Evolutionary conservation across 2,797 vertebrate species (phyloP).

Genomic region (Pangasius sanitwongsei): DNA sequence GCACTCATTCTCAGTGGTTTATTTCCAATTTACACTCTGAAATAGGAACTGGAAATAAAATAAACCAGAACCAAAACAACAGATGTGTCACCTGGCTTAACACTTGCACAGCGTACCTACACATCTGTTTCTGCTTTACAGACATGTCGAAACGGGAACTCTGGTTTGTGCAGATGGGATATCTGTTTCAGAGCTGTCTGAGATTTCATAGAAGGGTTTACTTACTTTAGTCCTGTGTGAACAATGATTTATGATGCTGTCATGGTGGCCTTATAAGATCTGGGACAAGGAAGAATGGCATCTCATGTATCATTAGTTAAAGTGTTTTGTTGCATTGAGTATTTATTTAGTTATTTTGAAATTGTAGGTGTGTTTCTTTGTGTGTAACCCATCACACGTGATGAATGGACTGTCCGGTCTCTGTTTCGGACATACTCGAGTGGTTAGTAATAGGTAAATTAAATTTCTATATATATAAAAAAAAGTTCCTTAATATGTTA

Average conservation of each 20-base stretch:
- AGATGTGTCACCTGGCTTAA: constrained; percentile 1
- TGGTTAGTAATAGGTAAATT: background rate
- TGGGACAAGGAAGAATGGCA: background rate
- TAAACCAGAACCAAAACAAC: background rate
- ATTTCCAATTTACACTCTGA: background rate
- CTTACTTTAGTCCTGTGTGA: background rate
- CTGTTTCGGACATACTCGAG: background rate
- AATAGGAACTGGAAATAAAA: background rate
- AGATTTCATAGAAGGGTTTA: constrained; percentile 10
- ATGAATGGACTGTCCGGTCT: background rate
- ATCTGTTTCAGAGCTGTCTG: constrained; percentile 7
- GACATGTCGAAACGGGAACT: background rate
- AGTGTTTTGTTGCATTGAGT: background rate
- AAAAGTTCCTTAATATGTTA: background rate
- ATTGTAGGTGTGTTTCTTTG: background rate
- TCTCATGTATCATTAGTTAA: background rate
- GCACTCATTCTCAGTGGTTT: background rate
- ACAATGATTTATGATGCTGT: constrained; percentile 33
- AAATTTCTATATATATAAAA: background rate
- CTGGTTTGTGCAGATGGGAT: background rate
- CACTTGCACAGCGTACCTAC: background rate
- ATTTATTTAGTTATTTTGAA: background rate
- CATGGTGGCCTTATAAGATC: background rate
- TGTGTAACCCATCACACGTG: background rate
- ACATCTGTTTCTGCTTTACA: constrained; percentile 21